A percentile compares a stretch with the other conserved stretches of the same genome.
Conservation (phyloP, 2,113 vertebrate genomes). For the Bufo gargarizans region DNA sequence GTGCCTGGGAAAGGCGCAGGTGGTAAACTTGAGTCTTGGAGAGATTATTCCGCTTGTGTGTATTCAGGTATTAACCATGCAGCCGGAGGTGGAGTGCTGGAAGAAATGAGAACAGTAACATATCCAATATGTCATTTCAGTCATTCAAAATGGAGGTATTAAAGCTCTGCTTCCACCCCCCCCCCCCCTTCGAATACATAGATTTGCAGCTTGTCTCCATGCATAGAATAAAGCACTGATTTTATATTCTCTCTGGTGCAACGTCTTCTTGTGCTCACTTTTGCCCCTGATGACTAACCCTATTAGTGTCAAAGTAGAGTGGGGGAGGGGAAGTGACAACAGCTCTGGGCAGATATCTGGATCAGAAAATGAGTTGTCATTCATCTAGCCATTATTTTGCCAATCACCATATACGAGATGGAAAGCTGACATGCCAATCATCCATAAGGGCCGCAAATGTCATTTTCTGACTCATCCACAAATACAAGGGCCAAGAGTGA, state of each 20-base stretch:
- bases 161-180: too few relatives aligned
- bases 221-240: neutral
- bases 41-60: neutral
- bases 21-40: neutral
- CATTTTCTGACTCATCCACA: neutral
- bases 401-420: neutral
- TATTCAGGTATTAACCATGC: neutral
- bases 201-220: too few relatives aligned
- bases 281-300: neutral
- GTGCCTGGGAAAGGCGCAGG: conserved; percentile 27
- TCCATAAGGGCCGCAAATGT: neutral
- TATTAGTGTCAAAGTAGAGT: neutral
- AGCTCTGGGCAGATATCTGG: neutral
- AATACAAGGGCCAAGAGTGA: neutral
- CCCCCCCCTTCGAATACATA: too few relatives aligned
- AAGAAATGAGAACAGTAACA: too few relatives aligned
- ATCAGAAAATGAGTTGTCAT: neutral
- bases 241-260: neutral
- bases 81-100: neutral
- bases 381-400: neutral
- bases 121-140: neutral
- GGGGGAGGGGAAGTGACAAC: neutral
- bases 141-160: neutral
- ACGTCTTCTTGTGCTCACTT: neutral
- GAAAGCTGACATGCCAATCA: neutral